Percentiles rank a stretch among this genome's conserved stretches.
These are phyloP conservation scores for Isoperla grammatica DNA, from an alignment of 2,888 invertebrate species.

Conservation along the genomic window DNA sequence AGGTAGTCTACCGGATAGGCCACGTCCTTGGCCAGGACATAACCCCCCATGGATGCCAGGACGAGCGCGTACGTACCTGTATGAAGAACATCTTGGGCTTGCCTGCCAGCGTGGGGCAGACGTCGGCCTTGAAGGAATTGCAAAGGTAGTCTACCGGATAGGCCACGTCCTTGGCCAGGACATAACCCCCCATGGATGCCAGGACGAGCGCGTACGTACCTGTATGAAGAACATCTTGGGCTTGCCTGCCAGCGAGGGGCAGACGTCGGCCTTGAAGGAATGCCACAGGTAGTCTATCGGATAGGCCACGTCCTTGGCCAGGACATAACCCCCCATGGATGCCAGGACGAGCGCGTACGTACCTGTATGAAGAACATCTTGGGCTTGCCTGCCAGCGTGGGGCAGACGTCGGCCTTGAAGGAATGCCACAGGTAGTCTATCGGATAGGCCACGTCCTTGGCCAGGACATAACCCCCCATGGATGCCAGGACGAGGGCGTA, in stretches of 20 bases:
- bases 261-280: conserved; percentile 51
- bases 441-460: conserved; percentile 47
- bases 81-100: conserved; percentile 59
- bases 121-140: conserved; percentile 51
- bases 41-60: no score
- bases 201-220: no score
- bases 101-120: conserved; percentile 49
- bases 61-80: conserved; percentile 45
- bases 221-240: conserved; percentile 59
- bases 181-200: conserved; percentile 45
- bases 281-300: conserved; percentile 48
- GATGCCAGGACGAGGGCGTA: no score
- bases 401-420: conserved; percentile 52
- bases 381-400: conserved; percentile 53
- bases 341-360: no score
- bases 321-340: conserved; percentile 48
- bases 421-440: conserved; percentile 48
- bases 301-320: conserved; percentile 48
- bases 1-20: conserved; percentile 47
- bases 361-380: conserved; percentile 59
- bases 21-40: conserved; percentile 49
- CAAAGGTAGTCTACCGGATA: conserved; percentile 49
- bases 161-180: conserved; percentile 49
- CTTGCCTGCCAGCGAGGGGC: conserved; percentile 52
- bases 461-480: conserved; percentile 48